Base-by-base conservation (phyloP, 1,140 invertebrate species). In the Drosophila triauraria region DNA sequence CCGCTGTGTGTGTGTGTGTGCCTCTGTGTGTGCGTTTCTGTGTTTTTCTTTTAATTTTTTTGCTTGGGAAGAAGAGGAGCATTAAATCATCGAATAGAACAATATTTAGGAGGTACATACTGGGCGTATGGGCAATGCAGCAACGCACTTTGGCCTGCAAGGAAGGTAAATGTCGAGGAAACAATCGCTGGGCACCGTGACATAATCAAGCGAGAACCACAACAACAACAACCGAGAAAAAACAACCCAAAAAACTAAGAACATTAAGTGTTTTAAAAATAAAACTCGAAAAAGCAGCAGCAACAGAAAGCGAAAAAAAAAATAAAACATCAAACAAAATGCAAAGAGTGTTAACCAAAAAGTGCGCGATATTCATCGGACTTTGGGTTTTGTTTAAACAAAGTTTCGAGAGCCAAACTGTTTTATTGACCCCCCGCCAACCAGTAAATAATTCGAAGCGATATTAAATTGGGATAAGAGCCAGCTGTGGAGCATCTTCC, bases 211-310 rank as follows among this genome's bases (percentile, higher is more conserved):
- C 57, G 27, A 74, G 44, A 58, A 58, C 59, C 17, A 54, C 17
- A 54, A 23, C 51, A 38, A 54, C 12, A 38, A 38, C 30, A 53
- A 38, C 30, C 5, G 7, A 4, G 7, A 38, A 38, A 38, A 61
- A 62, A 59, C 63, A 47, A 64, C 15, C 51, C 25, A 68, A 64
- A 40, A 80, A 58, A 64, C 54, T 69, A 72, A 69, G 68, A 78
- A 88, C 80, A 80, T 67, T 75, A 91, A 90, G 79, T 90, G 85
- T 80, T 90, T 90, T 90, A 90, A 90, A 90, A 90, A 90, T 90
- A 90, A 90, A 90, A 82, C 46, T 64, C 62, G 27, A 85, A 81
- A 63, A 35, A 40, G 30, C 54, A 82, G 62, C 32, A 61, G 40
- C 32, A 61, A 32, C 53, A 65, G 32, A 17, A 57, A 50, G 13